A percentile compares a stretch with the other conserved stretches of the same genome.
These are phyloP conservation scores for Drosophila littoralis DNA, from an alignment of 1,140 invertebrate species.

Conservation along the genomic window DNA sequence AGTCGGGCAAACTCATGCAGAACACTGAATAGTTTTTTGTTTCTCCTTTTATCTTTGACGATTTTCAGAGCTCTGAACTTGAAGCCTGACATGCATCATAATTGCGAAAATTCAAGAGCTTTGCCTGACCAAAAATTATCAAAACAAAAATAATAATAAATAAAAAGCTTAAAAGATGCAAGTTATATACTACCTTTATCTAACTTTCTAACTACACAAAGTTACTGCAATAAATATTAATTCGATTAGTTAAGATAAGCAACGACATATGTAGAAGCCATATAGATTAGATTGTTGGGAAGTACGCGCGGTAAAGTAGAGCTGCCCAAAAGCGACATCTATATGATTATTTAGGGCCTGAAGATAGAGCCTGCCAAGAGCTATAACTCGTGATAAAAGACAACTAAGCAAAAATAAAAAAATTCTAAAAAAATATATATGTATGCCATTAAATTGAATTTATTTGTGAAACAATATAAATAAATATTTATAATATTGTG, in stretches of 20 bases:
- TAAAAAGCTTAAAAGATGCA: background rate
- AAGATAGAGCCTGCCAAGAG: background rate
- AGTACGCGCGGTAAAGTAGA: background rate
- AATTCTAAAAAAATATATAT: background rate
- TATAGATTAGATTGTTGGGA: slow-evolving; percentile 51
- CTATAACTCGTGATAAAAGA: slow-evolving; percentile 19
- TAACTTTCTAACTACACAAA: background rate
- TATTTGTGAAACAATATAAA: no score
- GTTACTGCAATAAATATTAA: slow-evolving; percentile 25
- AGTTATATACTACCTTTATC: background rate
- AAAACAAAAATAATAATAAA: background rate
- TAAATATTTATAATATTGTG: no score
- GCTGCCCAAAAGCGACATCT: background rate
- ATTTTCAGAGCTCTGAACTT: background rate
- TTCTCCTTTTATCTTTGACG: no score
- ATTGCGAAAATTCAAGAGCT: background rate
- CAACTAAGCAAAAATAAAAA: background rate
- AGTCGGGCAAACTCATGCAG: no score
- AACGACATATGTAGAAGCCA: background rate
- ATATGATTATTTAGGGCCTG: slow-evolving; percentile 31
- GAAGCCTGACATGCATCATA: background rate
- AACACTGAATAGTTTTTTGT: no score
- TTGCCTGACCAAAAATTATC: background rate
- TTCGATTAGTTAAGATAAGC: slow-evolving; percentile 43
- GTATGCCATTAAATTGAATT: no score